Percentiles rank a stretch among this genome's conserved stretches.
Conservation (phyloP, 2,888 invertebrate species). For the Leptinotarsa peninsularis region DNA sequence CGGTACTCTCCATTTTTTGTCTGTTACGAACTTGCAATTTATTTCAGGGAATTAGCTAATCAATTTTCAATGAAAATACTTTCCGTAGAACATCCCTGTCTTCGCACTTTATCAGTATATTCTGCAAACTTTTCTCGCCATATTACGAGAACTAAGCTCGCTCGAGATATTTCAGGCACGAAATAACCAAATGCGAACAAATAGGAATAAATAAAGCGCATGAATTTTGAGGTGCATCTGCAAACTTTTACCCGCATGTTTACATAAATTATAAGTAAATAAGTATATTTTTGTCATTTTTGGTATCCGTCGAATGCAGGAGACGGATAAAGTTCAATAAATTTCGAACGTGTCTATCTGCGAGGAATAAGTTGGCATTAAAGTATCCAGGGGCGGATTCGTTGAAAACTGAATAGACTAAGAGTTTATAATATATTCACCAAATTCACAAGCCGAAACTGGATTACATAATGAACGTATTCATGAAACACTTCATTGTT, state of each 20-base stretch:
- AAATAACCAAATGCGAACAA: constrained; percentile 9
- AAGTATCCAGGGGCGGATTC: background rate
- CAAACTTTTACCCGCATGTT: constrained; percentile 11
- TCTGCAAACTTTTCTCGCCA: constrained; percentile 3
- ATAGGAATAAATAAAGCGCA: constrained; percentile 3
- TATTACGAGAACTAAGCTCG: background rate
- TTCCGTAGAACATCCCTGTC: background rate
- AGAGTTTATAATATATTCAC: no score
- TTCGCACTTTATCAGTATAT: background rate
- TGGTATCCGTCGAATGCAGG: background rate
- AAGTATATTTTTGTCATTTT: background rate
- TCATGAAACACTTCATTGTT: no score
- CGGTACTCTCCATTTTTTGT: no score
- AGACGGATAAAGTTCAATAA: constrained; percentile 1
- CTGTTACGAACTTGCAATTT: background rate
- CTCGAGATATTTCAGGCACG: background rate
- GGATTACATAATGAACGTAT: no score
- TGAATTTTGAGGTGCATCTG: background rate
- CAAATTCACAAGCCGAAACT: no score
- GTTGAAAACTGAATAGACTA: no score
- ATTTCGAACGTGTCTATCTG: background rate
- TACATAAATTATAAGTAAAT: constrained; percentile 2
- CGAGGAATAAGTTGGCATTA: background rate
- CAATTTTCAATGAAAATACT: background rate
- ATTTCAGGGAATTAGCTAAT: background rate